A percentile compares a stretch with the other conserved stretches of the same genome.
phyloP scores from a whole-genome alignment of 1,140 invertebrate species.

The Nephotettix cincticeps region DNA sequence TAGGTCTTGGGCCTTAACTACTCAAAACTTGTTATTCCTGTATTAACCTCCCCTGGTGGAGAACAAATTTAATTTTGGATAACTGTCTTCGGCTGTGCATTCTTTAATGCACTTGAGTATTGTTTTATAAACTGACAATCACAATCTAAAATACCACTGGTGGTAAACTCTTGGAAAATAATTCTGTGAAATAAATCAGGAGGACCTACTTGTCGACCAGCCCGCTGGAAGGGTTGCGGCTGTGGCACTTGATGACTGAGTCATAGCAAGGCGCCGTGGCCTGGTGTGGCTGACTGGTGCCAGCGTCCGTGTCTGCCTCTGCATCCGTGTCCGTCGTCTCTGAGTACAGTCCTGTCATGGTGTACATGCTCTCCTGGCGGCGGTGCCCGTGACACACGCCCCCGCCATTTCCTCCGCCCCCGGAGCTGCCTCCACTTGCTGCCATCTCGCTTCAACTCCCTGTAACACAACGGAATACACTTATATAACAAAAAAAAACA shows the following conservation, averaged over 20 bases:
- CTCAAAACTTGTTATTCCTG: too few species aligned
- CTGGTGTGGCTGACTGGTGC: constrained; percentile 44
- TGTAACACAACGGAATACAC: too few species aligned
- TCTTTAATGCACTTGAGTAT: too few species aligned
- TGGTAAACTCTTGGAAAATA: too few species aligned
- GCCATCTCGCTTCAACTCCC: background rate
- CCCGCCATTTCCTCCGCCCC: constrained; percentile 36
- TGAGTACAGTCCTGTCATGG: constrained; percentile 81
- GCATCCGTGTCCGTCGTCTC: constrained; percentile 46
- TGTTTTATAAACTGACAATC: too few species aligned
- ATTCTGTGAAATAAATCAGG: too few species aligned
- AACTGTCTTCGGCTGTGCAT: too few species aligned
- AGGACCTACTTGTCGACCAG: constrained; percentile 62
- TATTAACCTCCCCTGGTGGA: too few species aligned
- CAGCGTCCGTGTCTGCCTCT: constrained; percentile 46
- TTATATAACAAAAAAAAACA: too few species aligned
- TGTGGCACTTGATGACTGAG: constrained; percentile 69
- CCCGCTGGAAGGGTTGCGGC: constrained; percentile 67
- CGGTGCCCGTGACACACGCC: constrained; percentile 52
- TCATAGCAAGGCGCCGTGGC: constrained; percentile 48
- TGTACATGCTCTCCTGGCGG: constrained; percentile 82
- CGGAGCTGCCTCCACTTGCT: constrained; percentile 46
- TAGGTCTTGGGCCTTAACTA: too few species aligned
- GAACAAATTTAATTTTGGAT: too few species aligned
- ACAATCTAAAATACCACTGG: too few species aligned